Conservation (phyloP, 2,888 invertebrate species). For the Chironomus riparius region DNA sequence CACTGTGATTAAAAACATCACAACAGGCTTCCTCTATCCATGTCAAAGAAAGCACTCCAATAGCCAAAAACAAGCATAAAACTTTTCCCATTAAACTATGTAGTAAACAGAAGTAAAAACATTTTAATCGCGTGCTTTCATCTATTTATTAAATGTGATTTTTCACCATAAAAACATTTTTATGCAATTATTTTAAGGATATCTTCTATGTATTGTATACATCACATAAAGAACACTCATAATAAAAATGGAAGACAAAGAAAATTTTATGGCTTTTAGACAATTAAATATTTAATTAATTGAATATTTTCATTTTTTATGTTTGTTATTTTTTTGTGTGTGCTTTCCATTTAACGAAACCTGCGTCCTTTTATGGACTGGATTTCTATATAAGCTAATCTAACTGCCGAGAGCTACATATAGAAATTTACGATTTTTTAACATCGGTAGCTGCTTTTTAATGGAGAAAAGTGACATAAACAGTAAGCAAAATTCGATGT, state of each 20-base stretch:
- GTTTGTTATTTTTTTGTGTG: not conserved
- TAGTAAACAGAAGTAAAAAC: not conserved
- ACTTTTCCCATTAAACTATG: not conserved
- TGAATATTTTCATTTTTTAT: not conserved
- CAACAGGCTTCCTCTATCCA: too few relatives aligned
- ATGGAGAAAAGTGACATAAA: not conserved
- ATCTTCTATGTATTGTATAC: not conserved
- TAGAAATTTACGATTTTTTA: too few relatives aligned
- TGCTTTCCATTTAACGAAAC: too few relatives aligned
- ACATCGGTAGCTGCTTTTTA: too few relatives aligned
- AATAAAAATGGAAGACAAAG: not conserved
- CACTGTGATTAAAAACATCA: too few relatives aligned
- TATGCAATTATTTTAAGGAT: not conserved
- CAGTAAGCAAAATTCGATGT: not conserved
- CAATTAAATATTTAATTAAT: constrained; percentile 22
- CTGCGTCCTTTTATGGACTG: too few relatives aligned
- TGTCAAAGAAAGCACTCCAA: too few relatives aligned
- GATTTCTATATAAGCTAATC: too few relatives aligned
- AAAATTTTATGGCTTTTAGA: constrained; percentile 17
- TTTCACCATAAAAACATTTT: not conserved
- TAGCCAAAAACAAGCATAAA: not conserved
- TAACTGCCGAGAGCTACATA: too few relatives aligned
- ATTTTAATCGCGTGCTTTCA: constrained; percentile 17
- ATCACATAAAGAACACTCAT: not conserved
- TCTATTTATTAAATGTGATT: constrained; percentile 14